phyloP scores from a whole-genome alignment of 2,797 vertebrate species.

The Nasua narica region DNA sequence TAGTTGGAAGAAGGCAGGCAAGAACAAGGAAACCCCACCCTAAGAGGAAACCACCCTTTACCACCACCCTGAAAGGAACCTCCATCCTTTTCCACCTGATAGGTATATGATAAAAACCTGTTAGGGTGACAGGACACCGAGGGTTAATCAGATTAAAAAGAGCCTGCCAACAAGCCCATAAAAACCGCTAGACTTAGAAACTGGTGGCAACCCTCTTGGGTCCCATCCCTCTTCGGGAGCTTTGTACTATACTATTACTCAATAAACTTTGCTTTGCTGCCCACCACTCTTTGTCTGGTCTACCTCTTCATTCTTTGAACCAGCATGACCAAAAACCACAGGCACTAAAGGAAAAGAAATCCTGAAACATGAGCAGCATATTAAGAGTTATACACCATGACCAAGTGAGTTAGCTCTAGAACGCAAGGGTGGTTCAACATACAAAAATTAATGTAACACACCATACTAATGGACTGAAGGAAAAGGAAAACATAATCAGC shows the following conservation, averaged over 20 bases:
- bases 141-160: neutral
- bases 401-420: neutral
- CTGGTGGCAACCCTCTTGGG: neutral
- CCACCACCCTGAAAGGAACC: neutral
- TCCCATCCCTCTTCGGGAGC: neutral
- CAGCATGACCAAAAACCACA: neutral
- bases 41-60: neutral
- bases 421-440: neutral
- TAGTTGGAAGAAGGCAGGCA: neutral
- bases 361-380: neutral
- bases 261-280: neutral
- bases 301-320: neutral
- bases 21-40: neutral
- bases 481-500: neutral
- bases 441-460: neutral
- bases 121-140: neutral
- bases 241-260: neutral
- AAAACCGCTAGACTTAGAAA: neutral
- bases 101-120: neutral
- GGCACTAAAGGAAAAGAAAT: neutral
- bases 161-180: neutral
- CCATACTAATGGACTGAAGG: neutral
- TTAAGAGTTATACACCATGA: neutral
- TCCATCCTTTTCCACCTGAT: neutral
- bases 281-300: neutral